phyloP scores from a whole-genome alignment of 1,140 invertebrate species.

The Aethina tumida region DNA sequence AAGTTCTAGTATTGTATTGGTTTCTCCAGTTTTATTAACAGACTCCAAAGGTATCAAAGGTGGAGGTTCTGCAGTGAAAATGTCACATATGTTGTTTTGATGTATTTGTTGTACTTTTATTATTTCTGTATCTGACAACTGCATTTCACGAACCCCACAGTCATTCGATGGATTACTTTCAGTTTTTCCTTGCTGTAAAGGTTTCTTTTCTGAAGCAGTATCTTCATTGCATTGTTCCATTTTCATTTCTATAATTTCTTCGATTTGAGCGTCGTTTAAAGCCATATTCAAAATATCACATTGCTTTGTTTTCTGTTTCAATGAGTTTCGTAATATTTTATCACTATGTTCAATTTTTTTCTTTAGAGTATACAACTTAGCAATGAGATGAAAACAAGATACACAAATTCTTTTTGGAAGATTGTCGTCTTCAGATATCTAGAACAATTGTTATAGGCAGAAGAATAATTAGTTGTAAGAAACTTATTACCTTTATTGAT shows the following conservation, averaged over 20 bases:
- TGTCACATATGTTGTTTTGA: no score
- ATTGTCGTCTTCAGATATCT: slow-evolving; percentile 22
- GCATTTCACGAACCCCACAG: no score
- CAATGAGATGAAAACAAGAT: slow-evolving; percentile 22
- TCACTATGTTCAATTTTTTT: slow-evolving; percentile 23
- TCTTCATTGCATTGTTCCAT: neutral
- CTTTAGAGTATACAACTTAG: slow-evolving; percentile 24
- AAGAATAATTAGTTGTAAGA: slow-evolving; percentile 3
- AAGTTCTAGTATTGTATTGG: slow-evolving; percentile 5
- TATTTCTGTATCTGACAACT: no score
- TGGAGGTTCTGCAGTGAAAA: slow-evolving; percentile 18
- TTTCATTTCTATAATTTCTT: slow-evolving; percentile 5
- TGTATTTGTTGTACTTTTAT: neutral
- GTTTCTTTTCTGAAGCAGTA: slow-evolving; percentile 14
- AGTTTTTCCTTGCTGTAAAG: slow-evolving; percentile 13
- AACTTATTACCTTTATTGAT: slow-evolving; percentile 18
- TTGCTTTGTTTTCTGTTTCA: slow-evolving; percentile 15
- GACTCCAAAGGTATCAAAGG: slow-evolving; percentile 23
- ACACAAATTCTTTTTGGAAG: slow-evolving; percentile 22
- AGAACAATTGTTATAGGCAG: slow-evolving; percentile 7
- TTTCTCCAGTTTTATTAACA: slow-evolving; percentile 9
- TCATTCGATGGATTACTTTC: no score
- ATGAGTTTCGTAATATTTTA: slow-evolving; percentile 13
- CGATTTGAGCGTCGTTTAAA: neutral
- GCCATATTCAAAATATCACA: slow-evolving; percentile 6